A percentile compares a stretch with the other conserved stretches of the same genome.
These are phyloP conservation scores for Vireo altiloquus DNA, from an alignment of 2,113 vertebrate genomes.

Conservation along the genomic window DNA sequence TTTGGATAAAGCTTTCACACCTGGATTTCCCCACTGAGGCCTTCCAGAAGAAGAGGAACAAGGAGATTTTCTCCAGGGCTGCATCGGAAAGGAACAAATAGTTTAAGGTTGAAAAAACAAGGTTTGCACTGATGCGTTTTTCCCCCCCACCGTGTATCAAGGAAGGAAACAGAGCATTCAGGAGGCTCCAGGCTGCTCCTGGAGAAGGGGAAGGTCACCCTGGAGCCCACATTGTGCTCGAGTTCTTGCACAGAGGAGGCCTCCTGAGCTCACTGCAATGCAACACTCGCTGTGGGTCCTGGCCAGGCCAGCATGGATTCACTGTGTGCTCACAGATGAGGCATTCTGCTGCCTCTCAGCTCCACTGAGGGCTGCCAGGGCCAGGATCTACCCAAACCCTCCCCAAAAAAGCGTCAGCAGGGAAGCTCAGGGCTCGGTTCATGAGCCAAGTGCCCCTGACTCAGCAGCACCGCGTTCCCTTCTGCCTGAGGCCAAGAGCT, in stretches of 20 bases:
- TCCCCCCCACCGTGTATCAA: accelerated
- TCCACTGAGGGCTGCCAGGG: background rate
- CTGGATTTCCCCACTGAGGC: background rate
- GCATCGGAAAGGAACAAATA: background rate
- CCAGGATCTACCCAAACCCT: background rate
- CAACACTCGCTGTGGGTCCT: background rate
- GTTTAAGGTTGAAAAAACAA: background rate
- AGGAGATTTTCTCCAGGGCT: background rate
- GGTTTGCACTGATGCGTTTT: background rate
- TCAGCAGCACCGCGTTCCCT: background rate
- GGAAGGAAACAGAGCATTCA: background rate
- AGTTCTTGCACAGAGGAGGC: background rate
- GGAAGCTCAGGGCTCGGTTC: background rate
- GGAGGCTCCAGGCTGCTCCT: background rate
- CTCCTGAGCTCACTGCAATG: background rate
- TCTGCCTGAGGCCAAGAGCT: background rate
- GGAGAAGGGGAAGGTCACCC: background rate
- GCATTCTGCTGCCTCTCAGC: background rate
- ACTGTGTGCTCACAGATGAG: background rate
- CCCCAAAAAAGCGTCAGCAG: background rate
- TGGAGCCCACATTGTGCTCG: background rate
- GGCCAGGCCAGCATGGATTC: background rate
- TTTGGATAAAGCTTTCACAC: background rate
- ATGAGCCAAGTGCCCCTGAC: background rate
- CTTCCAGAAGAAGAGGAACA: background rate